phyloP scores from a whole-genome alignment of 2,113 vertebrate genomes.

The Ophiodon elongatus region DNA sequence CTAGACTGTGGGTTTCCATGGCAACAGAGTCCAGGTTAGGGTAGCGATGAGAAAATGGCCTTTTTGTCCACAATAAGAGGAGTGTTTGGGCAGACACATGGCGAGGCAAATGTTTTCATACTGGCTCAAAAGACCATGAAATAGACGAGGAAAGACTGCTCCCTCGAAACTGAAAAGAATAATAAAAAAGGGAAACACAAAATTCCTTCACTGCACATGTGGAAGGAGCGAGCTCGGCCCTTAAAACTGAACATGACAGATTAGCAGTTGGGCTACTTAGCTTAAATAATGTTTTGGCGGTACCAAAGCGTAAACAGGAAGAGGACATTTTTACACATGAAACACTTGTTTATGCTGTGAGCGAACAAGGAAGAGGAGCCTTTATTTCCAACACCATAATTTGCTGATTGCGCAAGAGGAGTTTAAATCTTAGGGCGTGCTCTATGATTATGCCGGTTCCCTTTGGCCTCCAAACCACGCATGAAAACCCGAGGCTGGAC shows the following conservation, averaged over 20 bases:
- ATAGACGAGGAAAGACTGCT: not conserved
- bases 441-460: slow-evolving; percentile 35
- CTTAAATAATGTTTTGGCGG: slow-evolving; percentile 24
- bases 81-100: slow-evolving; percentile 27
- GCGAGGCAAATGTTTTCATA: slow-evolving; percentile 47
- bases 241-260: not conserved
- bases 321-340: slow-evolving; percentile 33
- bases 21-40: slow-evolving; percentile 57
- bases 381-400: slow-evolving; percentile 20
- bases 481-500: slow-evolving; percentile 2
- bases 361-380: not conserved
- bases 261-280: not conserved
- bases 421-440: slow-evolving; percentile 14
- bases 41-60: slow-evolving; percentile 44
- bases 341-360: slow-evolving; percentile 40
- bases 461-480: slow-evolving; percentile 12
- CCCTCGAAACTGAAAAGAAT: not conserved
- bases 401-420: slow-evolving; percentile 26
- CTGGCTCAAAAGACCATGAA: slow-evolving; percentile 19
- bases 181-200: slow-evolving; percentile 3
- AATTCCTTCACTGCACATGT: slow-evolving; percentile 31
- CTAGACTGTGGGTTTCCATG: slow-evolving; percentile 71
- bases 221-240: slow-evolving; percentile 4
- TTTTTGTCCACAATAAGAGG: slow-evolving; percentile 52
- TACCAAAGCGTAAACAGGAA: slow-evolving; percentile 58